Base-by-base conservation (phyloP, 2,113 vertebrate species). In the Toxotes chatareus region DNA sequence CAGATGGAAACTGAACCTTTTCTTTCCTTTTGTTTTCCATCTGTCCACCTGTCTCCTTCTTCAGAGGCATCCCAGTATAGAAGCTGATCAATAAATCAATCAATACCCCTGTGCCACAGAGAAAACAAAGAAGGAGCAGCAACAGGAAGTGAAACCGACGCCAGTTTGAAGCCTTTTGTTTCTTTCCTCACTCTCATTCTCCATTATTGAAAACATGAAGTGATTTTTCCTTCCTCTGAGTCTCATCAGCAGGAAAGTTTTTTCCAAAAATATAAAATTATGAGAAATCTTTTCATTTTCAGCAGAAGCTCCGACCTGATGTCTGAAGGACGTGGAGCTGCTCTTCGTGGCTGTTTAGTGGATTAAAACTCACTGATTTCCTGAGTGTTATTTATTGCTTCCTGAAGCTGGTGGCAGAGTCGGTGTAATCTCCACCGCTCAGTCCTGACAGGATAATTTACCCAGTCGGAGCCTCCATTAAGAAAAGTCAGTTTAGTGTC, bases 21-120 rank as follows among this genome's bases (percentile, higher is more conserved):
- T 44, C 53, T 68, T 40, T 14, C 13, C 12, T 78, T 60, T 81
- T 76, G 36, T 80, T 76, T 27, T 68, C 80, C 82, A 79, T 75
- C 82, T 87, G 86, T 86, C 82, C 56, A 61, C 44, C 55, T 86
- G 73, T 70, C 69, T 61, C 79, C 38, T 61, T 23, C 66, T 23
- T 8, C 23, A 44, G 8, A 79, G 65, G 31, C 59, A 5, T 46
- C 60, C 56, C 19, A 40, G 46, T 47, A 42, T 64, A 69, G 72
- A 57, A 63, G 8, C 57, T 62, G 79, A 89, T 89, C 89, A 87
- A 89, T 89, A 78, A 66, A 76, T 79, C 59, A 10, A 68, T 91
- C 79, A 42, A 78, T 84, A 40, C 23, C 27, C 1, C 6, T 21
- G 51, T 21, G 65, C 47, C 76, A 10, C 6, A 3, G 19, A n/a